Conservation (phyloP, 2,113 vertebrate genomes). For the Bambusicola thoracicus region DNA sequence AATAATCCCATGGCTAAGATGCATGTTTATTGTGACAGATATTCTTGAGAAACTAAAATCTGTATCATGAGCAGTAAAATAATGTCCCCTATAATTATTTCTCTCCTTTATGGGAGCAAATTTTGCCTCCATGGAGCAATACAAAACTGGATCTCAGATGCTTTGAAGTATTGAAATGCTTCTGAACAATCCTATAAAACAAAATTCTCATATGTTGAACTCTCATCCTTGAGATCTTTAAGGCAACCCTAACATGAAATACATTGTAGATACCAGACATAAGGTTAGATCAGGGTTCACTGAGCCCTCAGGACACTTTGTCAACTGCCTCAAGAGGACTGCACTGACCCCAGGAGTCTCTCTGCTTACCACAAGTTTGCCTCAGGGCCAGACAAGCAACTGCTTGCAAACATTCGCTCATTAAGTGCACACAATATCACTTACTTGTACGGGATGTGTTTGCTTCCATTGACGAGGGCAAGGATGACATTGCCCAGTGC, state of each 20-base stretch:
- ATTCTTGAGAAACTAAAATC: neutral
- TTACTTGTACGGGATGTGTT: constrained; percentile 99
- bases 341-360: neutral
- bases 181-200: neutral
- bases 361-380: neutral
- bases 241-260: neutral
- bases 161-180: neutral
- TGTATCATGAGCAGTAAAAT: neutral
- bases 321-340: fast-evolving
- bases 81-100: neutral
- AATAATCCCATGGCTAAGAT: neutral
- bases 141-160: neutral
- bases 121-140: neutral
- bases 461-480: constrained; percentile 98
- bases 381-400: neutral
- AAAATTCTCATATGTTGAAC: neutral
- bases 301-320: neutral
- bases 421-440: neutral
- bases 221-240: neutral
- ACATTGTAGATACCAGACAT: neutral
- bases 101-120: neutral
- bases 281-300: neutral
- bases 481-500: constrained; percentile 98
- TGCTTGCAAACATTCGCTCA: neutral
- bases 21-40: neutral